Evolutionary conservation across 2,797 vertebrate genomes (phyloP).

Genomic region (Pangasius djambal): DNA sequence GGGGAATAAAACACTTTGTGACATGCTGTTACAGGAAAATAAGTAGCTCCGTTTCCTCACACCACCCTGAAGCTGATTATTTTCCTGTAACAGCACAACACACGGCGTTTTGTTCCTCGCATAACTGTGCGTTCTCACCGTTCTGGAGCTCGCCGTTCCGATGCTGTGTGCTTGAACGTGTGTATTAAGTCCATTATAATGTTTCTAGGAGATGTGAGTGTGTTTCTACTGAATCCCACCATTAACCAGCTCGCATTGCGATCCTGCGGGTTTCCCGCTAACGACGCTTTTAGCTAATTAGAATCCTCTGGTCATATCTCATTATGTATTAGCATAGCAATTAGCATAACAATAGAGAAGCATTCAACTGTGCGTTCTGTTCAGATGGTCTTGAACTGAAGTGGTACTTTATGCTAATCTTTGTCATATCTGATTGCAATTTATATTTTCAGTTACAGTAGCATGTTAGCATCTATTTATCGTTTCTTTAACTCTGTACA

Average conservation of each 20-base stretch:
- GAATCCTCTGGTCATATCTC: background rate
- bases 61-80: background rate
- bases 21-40: background rate
- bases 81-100: background rate
- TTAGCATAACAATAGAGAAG: background rate
- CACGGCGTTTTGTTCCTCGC: background rate
- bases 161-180: background rate
- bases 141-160: too few species aligned
- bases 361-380: background rate
- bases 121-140: too few species aligned
- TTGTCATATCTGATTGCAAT: background rate
- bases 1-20: slow-evolving; percentile 4
- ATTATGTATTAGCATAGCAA: background rate
- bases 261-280: background rate
- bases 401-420: background rate
- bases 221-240: background rate
- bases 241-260: background rate
- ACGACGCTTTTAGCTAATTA: background rate
- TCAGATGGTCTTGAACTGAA: background rate
- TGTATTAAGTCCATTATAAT: background rate
- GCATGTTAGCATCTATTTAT: background rate
- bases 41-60: background rate
- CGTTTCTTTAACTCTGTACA: background rate
- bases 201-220: background rate
- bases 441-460: background rate